Percentiles rank a stretch among this genome's conserved stretches.
These are phyloP conservation scores for Saccostrea echinata DNA, from an alignment of 1,140 invertebrate genomes.

Conservation along the genomic window DNA sequence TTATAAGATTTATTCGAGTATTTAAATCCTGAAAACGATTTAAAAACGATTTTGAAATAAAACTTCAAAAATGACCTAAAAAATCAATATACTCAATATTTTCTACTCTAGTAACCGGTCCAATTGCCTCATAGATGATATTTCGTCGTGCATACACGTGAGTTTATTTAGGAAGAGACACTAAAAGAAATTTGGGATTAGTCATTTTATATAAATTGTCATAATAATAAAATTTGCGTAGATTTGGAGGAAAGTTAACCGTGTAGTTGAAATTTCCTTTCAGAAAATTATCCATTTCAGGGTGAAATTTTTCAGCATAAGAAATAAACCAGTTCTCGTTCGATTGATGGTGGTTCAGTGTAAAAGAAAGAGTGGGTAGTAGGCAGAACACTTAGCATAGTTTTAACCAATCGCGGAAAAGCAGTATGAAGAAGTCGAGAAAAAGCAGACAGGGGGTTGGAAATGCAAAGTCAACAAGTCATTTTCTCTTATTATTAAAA, in stretches of 20 bases:
- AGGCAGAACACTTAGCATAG: too few species aligned
- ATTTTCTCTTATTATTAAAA: too few species aligned
- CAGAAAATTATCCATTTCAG: not conserved
- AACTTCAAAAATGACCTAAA: not conserved
- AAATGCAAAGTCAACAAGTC: too few species aligned
- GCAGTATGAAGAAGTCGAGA: too few species aligned
- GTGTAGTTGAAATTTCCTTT: not conserved
- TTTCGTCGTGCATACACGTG: not conserved
- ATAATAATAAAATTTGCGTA: not conserved
- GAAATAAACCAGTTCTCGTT: too few species aligned
- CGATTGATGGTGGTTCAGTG: too few species aligned
- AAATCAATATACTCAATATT: not conserved
- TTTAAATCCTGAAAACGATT: not conserved
- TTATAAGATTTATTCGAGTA: not conserved
- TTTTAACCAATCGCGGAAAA: too few species aligned
- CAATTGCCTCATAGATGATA: not conserved
- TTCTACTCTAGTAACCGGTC: not conserved
- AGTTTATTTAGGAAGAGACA: too few species aligned
- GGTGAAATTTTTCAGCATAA: not conserved
- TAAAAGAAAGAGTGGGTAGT: too few species aligned
- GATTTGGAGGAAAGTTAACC: not conserved
- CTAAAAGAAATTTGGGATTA: not conserved
- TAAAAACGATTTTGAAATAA: not conserved
- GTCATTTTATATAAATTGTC: not conserved
- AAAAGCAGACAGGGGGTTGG: too few species aligned